Percentiles rank a stretch among this genome's conserved stretches.
phyloP scores from a whole-genome alignment of 35 echinoderm and acorn worm species.

The Heliocidaris tuberculata region DNA sequence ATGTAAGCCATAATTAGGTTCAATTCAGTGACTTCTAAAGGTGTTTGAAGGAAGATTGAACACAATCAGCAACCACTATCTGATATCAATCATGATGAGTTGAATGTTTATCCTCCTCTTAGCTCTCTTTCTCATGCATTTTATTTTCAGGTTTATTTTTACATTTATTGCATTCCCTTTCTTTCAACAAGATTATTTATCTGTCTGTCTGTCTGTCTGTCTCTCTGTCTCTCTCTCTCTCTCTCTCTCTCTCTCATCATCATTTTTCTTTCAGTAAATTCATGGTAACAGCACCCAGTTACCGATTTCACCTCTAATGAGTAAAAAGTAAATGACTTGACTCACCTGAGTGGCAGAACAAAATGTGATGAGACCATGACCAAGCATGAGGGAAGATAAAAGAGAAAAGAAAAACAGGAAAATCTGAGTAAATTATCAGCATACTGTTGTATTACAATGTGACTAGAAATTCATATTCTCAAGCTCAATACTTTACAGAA shows the following conservation, averaged over 20 bases:
- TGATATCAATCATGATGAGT: too few relatives aligned
- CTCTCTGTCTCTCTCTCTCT: not conserved
- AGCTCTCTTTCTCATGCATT: too few relatives aligned
- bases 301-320: not conserved
- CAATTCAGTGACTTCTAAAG: too few relatives aligned
- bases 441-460: not conserved
- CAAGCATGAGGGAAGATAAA: not conserved
- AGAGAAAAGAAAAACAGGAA: not conserved
- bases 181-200: not conserved
- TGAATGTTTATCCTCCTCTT: too few relatives aligned
- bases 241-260: not conserved
- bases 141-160: too few relatives aligned
- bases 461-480: not conserved
- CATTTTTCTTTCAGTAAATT: not conserved
- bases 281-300: too few relatives aligned
- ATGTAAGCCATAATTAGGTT: too few relatives aligned
- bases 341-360: not conserved
- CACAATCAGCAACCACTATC: too few relatives aligned
- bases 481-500: not conserved
- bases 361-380: not conserved
- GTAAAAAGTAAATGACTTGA: not conserved
- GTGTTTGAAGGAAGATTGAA: too few relatives aligned
- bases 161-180: too few relatives aligned
- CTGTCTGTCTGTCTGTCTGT: not conserved
- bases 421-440: not conserved